Conservation (phyloP, 2,113 vertebrate species). For the Megalops atlanticus region DNA sequence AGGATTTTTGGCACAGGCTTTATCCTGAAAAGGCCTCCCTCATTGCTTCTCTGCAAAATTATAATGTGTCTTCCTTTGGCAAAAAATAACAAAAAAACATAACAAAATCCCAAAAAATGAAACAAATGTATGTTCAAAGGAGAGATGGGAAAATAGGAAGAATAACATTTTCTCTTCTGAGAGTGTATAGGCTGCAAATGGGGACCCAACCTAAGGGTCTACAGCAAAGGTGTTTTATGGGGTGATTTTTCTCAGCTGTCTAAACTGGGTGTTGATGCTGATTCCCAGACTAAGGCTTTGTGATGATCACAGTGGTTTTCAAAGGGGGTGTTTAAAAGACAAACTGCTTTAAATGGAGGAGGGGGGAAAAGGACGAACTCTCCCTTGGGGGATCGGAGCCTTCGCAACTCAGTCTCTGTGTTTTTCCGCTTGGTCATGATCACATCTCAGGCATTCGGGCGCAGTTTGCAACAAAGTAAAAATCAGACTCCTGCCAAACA, state of each 20-base stretch:
- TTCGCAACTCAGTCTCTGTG: constrained; percentile 41
- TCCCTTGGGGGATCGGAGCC: constrained; percentile 26
- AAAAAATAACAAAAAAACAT: constrained; percentile 43
- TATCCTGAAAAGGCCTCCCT: constrained; percentile 27
- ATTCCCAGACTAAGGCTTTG: neutral
- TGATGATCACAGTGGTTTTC: constrained; percentile 2
- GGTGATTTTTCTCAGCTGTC: neutral
- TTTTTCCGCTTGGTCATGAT: constrained; percentile 55
- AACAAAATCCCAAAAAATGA: constrained; percentile 27
- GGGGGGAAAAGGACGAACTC: neutral
- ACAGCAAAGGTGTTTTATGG: too few species aligned
- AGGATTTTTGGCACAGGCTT: constrained; percentile 50
- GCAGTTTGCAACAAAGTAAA: constrained; percentile 60
- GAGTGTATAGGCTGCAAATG: too few species aligned
- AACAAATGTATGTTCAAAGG: constrained; percentile 30
- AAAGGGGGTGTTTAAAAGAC: neutral
- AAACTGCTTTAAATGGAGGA: constrained; percentile 12
- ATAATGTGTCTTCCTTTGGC: constrained; percentile 58
- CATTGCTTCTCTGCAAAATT: constrained; percentile 38
- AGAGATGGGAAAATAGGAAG: neutral
- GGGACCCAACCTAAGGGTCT: too few species aligned
- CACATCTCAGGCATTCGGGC: constrained; percentile 68
- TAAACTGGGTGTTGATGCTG: neutral
- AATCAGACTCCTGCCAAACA: constrained; percentile 34
- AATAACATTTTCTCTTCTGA: neutral